These are phyloP conservation scores for Pampus argenteus DNA, from an alignment of 2,797 vertebrate species.

Conservation along the genomic window DNA sequence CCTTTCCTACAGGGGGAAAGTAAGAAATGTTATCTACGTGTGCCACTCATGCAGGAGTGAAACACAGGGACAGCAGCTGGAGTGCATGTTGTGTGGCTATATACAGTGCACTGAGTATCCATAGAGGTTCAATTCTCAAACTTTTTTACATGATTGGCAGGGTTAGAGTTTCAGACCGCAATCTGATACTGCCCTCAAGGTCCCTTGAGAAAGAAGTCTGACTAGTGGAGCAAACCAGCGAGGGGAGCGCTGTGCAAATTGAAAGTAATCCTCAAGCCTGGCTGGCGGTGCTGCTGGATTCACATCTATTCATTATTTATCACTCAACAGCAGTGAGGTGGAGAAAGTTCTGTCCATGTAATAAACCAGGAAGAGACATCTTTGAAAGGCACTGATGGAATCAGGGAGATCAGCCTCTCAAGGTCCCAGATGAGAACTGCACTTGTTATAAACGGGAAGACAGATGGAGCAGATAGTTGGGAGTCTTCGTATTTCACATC, in stretches of 20 bases:
- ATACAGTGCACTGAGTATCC: conserved; percentile 29
- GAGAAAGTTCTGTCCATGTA: conserved; percentile 73
- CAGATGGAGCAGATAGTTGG: conserved; percentile 39
- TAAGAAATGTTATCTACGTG: conserved; percentile 23
- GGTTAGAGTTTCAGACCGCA: conserved; percentile 70
- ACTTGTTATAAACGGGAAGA: conserved; percentile 51
- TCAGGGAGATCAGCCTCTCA: conserved; percentile 35
- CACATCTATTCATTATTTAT: conserved; percentile 82
- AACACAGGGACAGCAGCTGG: conserved; percentile 27
- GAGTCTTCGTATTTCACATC: conserved; percentile 39
- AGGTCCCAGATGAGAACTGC: conserved; percentile 56
- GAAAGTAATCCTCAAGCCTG: conserved; percentile 75
- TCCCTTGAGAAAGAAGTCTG: conserved; percentile 69
- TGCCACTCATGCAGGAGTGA: conserved; percentile 29
- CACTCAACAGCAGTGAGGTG: conserved; percentile 66
- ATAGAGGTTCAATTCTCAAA: conserved; percentile 62
- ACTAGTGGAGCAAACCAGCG: conserved; percentile 51
- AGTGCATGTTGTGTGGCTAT: conserved; percentile 31
- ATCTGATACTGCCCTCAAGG: conserved; percentile 67
- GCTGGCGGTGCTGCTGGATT: conserved; percentile 61
- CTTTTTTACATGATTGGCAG: conserved; percentile 62
- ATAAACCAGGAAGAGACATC: conserved; percentile 68
- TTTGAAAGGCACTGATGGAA: conserved; percentile 52
- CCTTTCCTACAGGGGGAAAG: conserved; percentile 33
- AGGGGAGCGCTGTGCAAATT: conserved; percentile 66